Conservation (phyloP, 2,113 vertebrate genomes). For the Tetrax tetrax region DNA sequence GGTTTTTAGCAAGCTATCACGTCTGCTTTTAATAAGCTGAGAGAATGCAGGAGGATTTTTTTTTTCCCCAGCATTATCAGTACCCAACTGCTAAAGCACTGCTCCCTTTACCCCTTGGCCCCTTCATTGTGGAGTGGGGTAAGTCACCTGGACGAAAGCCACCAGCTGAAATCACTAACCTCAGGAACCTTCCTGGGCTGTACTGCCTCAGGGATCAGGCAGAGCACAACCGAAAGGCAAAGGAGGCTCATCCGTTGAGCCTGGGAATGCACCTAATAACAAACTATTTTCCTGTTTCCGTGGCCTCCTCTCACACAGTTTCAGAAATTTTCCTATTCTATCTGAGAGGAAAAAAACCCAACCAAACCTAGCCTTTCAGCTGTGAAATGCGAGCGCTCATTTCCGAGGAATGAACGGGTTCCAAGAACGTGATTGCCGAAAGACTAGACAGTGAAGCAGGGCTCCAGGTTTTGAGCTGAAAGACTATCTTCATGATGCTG, state of each 20-base stretch:
- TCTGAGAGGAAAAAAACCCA: background rate
- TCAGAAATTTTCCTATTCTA: background rate
- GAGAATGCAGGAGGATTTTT: background rate
- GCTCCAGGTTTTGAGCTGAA: background rate
- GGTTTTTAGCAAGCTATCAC: background rate
- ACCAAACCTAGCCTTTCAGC: background rate
- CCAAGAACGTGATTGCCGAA: fast-evolving
- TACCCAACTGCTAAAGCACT: background rate
- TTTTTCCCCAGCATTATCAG: background rate
- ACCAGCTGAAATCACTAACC: background rate
- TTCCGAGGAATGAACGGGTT: background rate
- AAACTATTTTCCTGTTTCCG: background rate
- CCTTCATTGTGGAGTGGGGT: background rate
- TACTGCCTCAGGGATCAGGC: too few relatives aligned
- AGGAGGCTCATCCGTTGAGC: background rate
- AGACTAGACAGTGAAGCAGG: background rate
- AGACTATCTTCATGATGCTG: background rate
- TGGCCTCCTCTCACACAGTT: background rate
- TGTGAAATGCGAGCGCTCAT: background rate
- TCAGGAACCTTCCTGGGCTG: background rate
- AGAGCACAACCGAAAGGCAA: background rate
- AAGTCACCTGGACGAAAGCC: background rate
- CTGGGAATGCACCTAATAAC: background rate
- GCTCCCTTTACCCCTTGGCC: background rate
- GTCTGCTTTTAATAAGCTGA: background rate